phyloP scores from a whole-genome alignment of 2,888 invertebrate species.

The Tenthredo livida region DNA sequence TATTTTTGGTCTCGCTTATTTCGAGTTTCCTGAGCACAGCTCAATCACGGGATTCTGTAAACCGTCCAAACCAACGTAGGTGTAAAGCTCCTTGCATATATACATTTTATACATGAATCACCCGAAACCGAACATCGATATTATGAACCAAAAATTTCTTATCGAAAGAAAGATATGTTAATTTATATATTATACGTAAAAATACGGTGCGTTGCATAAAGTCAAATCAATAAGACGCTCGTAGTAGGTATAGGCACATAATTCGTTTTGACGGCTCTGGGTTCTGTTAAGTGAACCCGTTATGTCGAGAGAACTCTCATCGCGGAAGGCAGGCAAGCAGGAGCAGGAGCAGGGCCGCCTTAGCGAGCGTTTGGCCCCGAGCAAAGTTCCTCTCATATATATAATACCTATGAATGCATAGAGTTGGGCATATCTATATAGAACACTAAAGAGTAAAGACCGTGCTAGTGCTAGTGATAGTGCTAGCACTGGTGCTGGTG shows the following conservation, averaged over 20 bases:
- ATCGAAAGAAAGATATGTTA: no score
- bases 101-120: neutral
- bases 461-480: neutral
- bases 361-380: neutral
- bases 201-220: neutral
- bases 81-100: neutral
- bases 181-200: no score
- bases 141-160: neutral
- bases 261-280: conserved; percentile 47
- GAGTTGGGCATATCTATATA: neutral
- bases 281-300: conserved; percentile 51
- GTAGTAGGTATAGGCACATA: neutral
- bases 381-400: conserved; percentile 20
- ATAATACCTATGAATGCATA: neutral
- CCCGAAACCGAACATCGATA: neutral
- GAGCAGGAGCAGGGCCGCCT: conserved; percentile 19
- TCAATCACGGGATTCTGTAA: conserved; percentile 30
- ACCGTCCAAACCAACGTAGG: conserved; percentile 1
- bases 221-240: neutral
- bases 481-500: neutral
- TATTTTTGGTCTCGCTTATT: conserved; percentile 39
- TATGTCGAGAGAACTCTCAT: conserved; percentile 38
- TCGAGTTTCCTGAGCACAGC: conserved; percentile 9
- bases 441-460: neutral
- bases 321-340: neutral